phyloP scores from a whole-genome alignment of 2,888 invertebrate species.

The Pandemis corylana region DNA sequence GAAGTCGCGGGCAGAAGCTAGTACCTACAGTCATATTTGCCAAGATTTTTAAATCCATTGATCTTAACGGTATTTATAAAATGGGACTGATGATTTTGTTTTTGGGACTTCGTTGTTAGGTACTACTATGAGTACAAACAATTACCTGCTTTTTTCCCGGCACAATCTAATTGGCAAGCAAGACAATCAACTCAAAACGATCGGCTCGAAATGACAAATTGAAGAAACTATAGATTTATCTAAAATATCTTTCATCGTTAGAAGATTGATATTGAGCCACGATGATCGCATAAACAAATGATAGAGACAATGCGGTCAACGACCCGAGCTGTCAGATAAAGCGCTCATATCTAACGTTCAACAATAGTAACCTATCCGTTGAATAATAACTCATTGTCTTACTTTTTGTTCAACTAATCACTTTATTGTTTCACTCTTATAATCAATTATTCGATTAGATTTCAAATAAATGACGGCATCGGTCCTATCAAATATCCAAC shows the following conservation, averaged over 20 bases:
- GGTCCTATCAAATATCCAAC: slow-evolving; percentile 69
- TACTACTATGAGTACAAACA: too few species aligned
- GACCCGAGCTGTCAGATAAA: slow-evolving; percentile 72
- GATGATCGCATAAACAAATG: slow-evolving; percentile 82
- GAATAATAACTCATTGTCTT: slow-evolving; percentile 84
- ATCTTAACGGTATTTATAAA: too few species aligned
- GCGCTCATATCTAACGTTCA: slow-evolving; percentile 65
- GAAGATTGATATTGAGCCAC: slow-evolving; percentile 74
- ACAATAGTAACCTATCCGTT: slow-evolving; percentile 77
- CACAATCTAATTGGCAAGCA: slow-evolving; percentile 9
- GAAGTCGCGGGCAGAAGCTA: too few species aligned
- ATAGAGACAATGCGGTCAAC: slow-evolving; percentile 69
- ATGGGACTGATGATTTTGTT: too few species aligned
- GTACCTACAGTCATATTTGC: too few species aligned
- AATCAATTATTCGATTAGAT: slow-evolving; percentile 84
- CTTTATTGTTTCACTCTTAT: slow-evolving; percentile 82
- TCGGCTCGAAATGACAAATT: slow-evolving; percentile 68
- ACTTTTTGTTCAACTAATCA: slow-evolving; percentile 83
- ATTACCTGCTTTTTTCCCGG: background rate
- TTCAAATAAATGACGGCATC: slow-evolving; percentile 76
- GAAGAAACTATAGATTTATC: slow-evolving; percentile 69
- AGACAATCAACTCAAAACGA: slow-evolving; percentile 18
- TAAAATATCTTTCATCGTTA: slow-evolving; percentile 75
- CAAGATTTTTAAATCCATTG: too few species aligned
- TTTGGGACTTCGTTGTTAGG: too few species aligned